Conservation (phyloP, 2,113 vertebrate species). For the Dolichallabes microphthalmus region DNA sequence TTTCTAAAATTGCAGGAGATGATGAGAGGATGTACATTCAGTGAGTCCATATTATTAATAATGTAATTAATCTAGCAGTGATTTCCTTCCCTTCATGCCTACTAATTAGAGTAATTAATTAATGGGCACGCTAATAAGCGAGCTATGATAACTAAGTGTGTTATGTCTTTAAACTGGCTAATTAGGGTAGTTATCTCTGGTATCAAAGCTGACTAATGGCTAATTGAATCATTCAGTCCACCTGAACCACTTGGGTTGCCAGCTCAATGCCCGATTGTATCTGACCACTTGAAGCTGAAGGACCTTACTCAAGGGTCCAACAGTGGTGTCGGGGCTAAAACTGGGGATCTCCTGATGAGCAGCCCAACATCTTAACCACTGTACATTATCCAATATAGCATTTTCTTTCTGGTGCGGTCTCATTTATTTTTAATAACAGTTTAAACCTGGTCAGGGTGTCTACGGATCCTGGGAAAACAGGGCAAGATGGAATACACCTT, state of each 20-base stretch:
- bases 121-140: background rate
- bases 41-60: constrained; percentile 1
- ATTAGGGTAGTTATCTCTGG: background rate
- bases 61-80: constrained; percentile 9
- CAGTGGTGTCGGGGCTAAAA: too few relatives aligned
- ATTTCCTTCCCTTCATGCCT: constrained; percentile 10
- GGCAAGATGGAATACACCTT: background rate
- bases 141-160: constrained; percentile 8
- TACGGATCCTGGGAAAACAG: too few relatives aligned
- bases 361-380: too few relatives aligned
- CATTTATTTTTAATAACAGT: too few relatives aligned
- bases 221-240: background rate
- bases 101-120: constrained; percentile 17
- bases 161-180: background rate
- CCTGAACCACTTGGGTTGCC: too few relatives aligned
- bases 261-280: too few relatives aligned
- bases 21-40: constrained; percentile 27
- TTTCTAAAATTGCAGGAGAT: constrained; percentile 27
- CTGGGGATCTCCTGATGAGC: too few relatives aligned
- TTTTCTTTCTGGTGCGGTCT: too few relatives aligned
- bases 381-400: too few relatives aligned
- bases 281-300: too few relatives aligned
- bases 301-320: too few relatives aligned
- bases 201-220: background rate
- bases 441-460: too few relatives aligned